phyloP scores from a whole-genome alignment of 2,888 invertebrate species.

The Thysanoteuthis rhombus region DNA sequence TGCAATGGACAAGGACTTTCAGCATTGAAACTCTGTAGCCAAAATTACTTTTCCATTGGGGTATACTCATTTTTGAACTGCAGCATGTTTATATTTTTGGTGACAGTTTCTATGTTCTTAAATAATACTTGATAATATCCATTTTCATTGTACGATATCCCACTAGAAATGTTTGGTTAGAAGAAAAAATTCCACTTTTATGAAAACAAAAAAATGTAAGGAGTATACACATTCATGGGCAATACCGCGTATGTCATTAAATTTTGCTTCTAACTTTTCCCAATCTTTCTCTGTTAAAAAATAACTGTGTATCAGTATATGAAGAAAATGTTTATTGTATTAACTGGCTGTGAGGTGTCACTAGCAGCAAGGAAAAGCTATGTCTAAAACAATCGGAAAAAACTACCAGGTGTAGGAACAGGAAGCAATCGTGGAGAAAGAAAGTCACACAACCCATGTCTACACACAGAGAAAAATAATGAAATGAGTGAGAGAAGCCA shows the following conservation, averaged over 20 bases:
- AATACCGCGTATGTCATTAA: neutral
- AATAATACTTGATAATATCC: no score
- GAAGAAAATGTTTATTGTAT: neutral
- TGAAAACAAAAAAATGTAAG: no score
- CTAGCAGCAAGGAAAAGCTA: neutral
- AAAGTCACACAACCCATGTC: neutral
- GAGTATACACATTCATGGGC: no score
- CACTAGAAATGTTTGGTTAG: no score
- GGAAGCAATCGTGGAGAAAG: neutral
- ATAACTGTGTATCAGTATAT: neutral
- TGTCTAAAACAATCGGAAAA: neutral
- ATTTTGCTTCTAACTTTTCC: neutral
- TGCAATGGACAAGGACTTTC: no score
- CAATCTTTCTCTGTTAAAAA: neutral
- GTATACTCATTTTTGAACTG: no score
- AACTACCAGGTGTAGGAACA: neutral
- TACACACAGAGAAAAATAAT: neutral
- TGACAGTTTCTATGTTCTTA: no score
- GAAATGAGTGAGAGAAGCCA: neutral
- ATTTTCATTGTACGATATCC: no score
- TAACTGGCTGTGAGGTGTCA: neutral
- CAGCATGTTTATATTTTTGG: no score
- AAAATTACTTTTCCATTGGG: no score
- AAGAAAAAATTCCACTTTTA: no score
- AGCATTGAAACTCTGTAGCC: no score